Conservation (phyloP, 1,140 invertebrate genomes). For the Atta texana region DNA sequence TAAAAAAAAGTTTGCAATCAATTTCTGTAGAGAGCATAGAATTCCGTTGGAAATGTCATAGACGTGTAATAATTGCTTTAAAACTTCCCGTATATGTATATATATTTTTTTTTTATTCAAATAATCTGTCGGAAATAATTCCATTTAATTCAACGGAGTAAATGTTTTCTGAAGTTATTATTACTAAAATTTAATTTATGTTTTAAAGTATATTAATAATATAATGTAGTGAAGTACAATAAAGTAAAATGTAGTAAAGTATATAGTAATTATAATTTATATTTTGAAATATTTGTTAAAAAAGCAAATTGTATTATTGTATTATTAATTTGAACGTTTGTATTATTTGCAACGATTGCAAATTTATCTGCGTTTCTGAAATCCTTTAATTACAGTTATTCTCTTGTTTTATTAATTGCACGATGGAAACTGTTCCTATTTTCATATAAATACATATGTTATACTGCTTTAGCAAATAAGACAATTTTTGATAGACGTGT, state of each 20-base stretch:
- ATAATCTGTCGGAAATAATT: conserved; percentile 2
- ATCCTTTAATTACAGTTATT: conserved; percentile 7
- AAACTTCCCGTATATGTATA: not conserved
- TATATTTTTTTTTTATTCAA: not conserved
- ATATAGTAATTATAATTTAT: not conserved
- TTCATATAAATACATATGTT: not conserved
- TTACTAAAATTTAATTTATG: not conserved
- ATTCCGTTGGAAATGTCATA: conserved; percentile 6
- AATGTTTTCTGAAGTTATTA: conserved; percentile 13
- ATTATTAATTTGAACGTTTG: not conserved
- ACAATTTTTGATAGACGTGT: not conserved
- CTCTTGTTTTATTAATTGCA: conserved; percentile 18
- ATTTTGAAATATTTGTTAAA: not conserved
- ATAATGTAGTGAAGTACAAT: too few relatives aligned
- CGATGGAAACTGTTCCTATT: not conserved
- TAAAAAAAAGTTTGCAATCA: conserved; percentile 11
- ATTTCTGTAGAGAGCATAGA: not conserved
- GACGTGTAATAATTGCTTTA: conserved; percentile 21
- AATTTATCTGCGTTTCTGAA: not conserved
- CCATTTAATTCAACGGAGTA: not conserved
- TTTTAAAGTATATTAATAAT: not conserved
- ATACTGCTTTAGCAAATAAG: not conserved
- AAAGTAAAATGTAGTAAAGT: too few relatives aligned
- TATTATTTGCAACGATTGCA: not conserved
- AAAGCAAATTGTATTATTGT: not conserved